Percentiles rank a stretch among this genome's conserved stretches.
phyloP scores from a whole-genome alignment of 2,797 vertebrate species.

The Oreonectes daqikongensis region DNA sequence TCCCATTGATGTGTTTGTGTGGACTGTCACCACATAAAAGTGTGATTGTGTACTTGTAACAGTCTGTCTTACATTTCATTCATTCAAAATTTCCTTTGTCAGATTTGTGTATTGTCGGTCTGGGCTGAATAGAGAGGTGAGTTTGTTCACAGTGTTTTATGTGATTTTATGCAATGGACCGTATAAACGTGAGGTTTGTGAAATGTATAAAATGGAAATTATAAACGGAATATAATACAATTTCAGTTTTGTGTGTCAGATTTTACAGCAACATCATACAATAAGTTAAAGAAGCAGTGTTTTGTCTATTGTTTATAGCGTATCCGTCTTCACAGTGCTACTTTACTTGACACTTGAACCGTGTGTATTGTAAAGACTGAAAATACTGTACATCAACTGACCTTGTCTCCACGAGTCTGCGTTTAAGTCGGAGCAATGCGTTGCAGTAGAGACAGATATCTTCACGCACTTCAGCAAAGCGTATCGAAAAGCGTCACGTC shows the following conservation, averaged over 20 bases:
- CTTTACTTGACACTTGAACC: not conserved
- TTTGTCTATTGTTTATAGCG: not conserved
- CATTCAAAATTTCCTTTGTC: not conserved
- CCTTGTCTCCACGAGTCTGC: not conserved
- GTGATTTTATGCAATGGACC: not conserved
- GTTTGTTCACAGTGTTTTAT: not conserved
- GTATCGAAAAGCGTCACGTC: not conserved
- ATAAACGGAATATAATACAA: not conserved
- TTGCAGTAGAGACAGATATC: not conserved
- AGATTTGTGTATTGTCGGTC: not conserved
- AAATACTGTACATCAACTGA: not conserved
- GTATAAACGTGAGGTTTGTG: not conserved
- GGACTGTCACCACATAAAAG: not conserved
- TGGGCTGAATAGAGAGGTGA: not conserved
- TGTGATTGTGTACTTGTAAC: not conserved
- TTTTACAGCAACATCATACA: not conserved
- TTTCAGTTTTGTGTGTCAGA: not conserved
- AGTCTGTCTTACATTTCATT: conserved; percentile 1
- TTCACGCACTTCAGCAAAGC: not conserved
- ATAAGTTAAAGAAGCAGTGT: not conserved
- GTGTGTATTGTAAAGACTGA: not conserved
- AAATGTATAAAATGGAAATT: not conserved
- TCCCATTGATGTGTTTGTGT: not conserved
- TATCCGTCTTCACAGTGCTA: not conserved
- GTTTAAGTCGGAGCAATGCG: not conserved